phyloP scores from a whole-genome alignment of 37 sponge, comb jelly and placozoan genomes.

The Agelas oroides region DNA sequence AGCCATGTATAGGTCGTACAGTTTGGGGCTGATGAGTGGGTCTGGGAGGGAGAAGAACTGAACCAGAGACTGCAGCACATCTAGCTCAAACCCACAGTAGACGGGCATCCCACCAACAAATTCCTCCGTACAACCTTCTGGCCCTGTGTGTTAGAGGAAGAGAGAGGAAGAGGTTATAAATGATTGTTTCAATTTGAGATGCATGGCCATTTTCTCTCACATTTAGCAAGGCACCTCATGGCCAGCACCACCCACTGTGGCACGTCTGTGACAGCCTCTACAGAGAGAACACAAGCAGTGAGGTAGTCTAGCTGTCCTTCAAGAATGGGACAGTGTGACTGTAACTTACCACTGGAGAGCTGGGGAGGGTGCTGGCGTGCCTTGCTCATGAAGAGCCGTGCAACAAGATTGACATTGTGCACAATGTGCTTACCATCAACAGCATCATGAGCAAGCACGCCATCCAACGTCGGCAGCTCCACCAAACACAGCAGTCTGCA shows the following conservation, averaged over 20 bases:
- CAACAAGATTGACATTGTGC: slow-evolving; percentile 31
- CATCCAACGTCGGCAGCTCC: slow-evolving; percentile 61
- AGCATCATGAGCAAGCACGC: slow-evolving; percentile 44
- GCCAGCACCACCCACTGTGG: slow-evolving; percentile 65
- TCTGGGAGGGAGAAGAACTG: slow-evolving; percentile 41
- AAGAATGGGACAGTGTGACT: background rate
- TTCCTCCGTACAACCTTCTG: slow-evolving; percentile 51
- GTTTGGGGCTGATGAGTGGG: slow-evolving; percentile 41
- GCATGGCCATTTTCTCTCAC: slow-evolving; percentile 31
- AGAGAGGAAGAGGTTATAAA: too few relatives aligned
- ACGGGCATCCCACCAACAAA: slow-evolving; percentile 52
- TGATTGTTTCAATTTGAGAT: background rate
- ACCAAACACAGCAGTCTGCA: slow-evolving; percentile 53
- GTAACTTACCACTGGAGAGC: background rate
- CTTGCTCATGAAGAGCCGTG: background rate
- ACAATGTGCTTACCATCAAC: slow-evolving; percentile 71
- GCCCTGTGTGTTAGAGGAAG: slow-evolving; percentile 48
- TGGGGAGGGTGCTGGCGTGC: slow-evolving; percentile 7
- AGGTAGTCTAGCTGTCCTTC: background rate
- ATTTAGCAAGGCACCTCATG: slow-evolving; percentile 68
- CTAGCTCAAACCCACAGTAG: slow-evolving; percentile 62
- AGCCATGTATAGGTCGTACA: slow-evolving; percentile 61
- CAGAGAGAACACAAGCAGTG: background rate
- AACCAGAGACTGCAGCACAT: slow-evolving; percentile 54
- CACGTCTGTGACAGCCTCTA: slow-evolving; percentile 6